Evolutionary conservation across 2,888 invertebrate genomes (phyloP), one percentile per base, ranked within the genome.

Genomic region (Cheiracanthium punctorium): DNA sequence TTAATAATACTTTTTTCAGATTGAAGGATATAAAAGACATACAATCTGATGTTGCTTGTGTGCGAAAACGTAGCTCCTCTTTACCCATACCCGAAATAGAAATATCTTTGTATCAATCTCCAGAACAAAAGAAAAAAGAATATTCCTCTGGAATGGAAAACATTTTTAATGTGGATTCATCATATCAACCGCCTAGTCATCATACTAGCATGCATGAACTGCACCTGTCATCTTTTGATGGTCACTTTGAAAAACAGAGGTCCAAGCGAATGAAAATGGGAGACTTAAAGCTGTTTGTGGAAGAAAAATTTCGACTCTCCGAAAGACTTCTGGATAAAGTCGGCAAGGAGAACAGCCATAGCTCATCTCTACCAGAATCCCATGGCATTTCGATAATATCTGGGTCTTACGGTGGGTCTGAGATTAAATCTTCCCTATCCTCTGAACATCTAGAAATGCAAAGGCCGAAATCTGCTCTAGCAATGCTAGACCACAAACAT

Each of bases 1-100:
- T n/a, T n/a, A n/a, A n/a, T n/a, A n/a, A n/a, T n/a, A n/a, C 37
- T 37, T 48, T 52, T 90, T 92, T 58, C 89, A 96, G 97, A 90
- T 93, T 98, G 80, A 94, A 96, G 85, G 97, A 97, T 91, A 96
- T 97, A 82, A 95, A 95, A 90, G 97, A 97, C 91, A 96, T 97
- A 90, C 94, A 94, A 64, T 94, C 95, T 2, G 94, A 95, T 88
- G 94, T 95, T 91, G 95, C 95, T 90, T 95, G 95, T 90, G 95
- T 97, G 10, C 93, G 98, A 81, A 95, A 96, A 91, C 93, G 98
- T 76, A 98, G 98, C 90, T 97, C 96, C 91, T 98, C 98, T 0
- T 92, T 98, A 79, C 98, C 98, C 0, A 96, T 97, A 91, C 97
- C 97, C 0, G 97, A 97, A 93, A 97, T 97, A 86, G 96, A 97